Evolutionary conservation across 2,113 vertebrate genomes (phyloP).

Genomic region (Caranx ignobilis): DNA sequence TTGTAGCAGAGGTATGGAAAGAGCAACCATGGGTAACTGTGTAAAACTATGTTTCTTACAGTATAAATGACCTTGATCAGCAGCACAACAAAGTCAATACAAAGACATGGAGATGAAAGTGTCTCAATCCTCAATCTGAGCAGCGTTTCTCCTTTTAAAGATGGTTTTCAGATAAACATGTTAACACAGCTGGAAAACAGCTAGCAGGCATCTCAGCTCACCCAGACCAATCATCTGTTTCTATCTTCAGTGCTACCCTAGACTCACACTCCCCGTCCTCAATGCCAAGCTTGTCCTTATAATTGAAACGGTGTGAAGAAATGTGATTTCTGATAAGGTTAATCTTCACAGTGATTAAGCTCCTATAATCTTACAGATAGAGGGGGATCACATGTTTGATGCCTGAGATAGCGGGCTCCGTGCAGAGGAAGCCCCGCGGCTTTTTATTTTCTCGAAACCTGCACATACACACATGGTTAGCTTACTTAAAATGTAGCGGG

Average conservation of each 20-base stretch:
- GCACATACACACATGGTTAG: conserved; percentile 6
- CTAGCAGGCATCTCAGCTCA: conserved; percentile 52
- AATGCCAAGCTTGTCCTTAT: conserved; percentile 53
- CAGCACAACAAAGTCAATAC: conserved; percentile 7
- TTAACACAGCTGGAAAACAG: conserved; percentile 59
- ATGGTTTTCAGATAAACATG: conserved; percentile 54
- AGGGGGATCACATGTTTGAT: conserved; percentile 64
- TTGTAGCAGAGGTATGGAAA: background rate
- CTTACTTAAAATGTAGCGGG: conserved; percentile 59
- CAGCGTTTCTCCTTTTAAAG: conserved; percentile 8
- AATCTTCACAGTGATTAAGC: conserved; percentile 74
- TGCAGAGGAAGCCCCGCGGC: conserved; percentile 15
- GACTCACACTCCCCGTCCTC: conserved; percentile 20
- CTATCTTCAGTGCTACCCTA: conserved; percentile 11
- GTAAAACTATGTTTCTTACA: background rate
- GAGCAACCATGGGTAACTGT: background rate
- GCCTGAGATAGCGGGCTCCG: conserved; percentile 49
- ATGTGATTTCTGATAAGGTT: conserved; percentile 72
- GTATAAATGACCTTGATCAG: conserved; percentile 26
- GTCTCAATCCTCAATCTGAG: background rate
- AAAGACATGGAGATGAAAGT: conserved; percentile 26
- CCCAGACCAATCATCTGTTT: conserved; percentile 45
- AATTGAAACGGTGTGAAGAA: conserved; percentile 70
- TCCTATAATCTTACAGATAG: conserved; percentile 60
- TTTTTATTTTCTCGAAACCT: background rate